Base-by-base conservation (phyloP, 2,797 vertebrate genomes). In the Scomberomorus guttatus region DNA sequence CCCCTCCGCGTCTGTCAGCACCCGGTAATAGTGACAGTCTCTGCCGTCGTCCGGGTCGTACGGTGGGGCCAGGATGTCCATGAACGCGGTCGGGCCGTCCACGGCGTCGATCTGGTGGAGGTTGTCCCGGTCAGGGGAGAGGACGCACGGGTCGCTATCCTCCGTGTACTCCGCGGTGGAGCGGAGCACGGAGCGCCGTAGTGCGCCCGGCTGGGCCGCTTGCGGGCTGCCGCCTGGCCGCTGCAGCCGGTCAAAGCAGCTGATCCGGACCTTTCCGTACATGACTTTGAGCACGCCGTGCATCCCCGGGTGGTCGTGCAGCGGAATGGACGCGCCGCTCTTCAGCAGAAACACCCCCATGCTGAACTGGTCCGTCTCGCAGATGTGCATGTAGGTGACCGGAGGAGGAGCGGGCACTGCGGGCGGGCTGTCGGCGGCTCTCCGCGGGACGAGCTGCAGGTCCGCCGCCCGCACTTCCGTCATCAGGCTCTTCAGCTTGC, bases 281-380 rank as follows among this genome's bases (percentile, higher is more conserved):
- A 99, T 87, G 60, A 99, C 97, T 87, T 97, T 98, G 25, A 99
- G 96, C 89, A 98, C 87, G 75, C 97, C 98, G 90, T 98, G 93
- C 97, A 99, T 99, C 32, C 96, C 98, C 72, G 97, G 98, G 94
- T 99, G 98, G 93, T 99, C 98, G 87, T 99, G 98, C 79, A 99
- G 93, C 0, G 98, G 98, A 90, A 99, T 99, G 85, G 94, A 96
- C 15, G 97, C 94, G 27, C 97, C 97, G 76, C 92, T 95, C 56
- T 96, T 96, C 62, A 99, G 94, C 83, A 98, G 93, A 74, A 99
- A 99, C 72, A 98, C 97, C 75, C 97, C 98, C 94, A 99, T 97
- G 92, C 97, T 98, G 95, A 99, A 99, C 18, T 92, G 92, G 77
- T 97, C 96, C 27, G 96, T 97, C 95, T 98, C 97, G 85, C 95